Evolutionary conservation across 2,797 vertebrate genomes (phyloP).

Genomic region (Triplophysa bombifrons): DNA sequence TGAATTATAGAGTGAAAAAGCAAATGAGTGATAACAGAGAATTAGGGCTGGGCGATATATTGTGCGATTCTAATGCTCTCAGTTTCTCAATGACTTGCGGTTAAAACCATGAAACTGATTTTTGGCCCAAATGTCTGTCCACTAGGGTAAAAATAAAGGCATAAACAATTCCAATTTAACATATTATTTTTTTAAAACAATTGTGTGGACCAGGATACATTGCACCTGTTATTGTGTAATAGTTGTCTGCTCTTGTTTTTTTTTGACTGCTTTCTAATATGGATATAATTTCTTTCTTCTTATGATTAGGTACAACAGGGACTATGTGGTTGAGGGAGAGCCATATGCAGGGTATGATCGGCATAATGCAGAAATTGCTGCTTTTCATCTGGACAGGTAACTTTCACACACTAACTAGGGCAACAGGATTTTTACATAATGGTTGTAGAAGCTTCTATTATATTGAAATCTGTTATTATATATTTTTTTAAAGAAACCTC

Average conservation of each 20-base stretch:
- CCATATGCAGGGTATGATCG: slow-evolving; percentile 96
- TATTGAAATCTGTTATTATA: too few species aligned
- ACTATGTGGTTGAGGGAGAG: slow-evolving; percentile 93
- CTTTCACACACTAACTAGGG: background rate
- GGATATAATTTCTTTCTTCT: background rate
- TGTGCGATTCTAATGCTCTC: too few species aligned
- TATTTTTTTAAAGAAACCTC: too few species aligned
- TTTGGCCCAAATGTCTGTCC: too few species aligned
- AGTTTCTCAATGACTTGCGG: too few species aligned
- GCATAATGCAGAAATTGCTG: slow-evolving; percentile 96
- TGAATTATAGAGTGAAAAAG: slow-evolving; percentile 12
- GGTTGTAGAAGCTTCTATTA: background rate
- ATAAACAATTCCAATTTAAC: too few species aligned
- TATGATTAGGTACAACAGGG: slow-evolving; percentile 86
- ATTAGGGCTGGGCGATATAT: background rate
- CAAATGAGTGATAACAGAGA: slow-evolving; percentile 14
- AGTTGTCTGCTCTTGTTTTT: background rate
- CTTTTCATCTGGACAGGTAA: slow-evolving; percentile 86
- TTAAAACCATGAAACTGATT: too few species aligned
- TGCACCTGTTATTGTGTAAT: background rate
- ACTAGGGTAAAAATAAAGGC: too few species aligned
- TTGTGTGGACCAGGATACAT: background rate
- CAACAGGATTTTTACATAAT: background rate
- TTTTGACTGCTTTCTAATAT: background rate
- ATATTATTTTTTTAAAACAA: too few species aligned